Evolutionary conservation across 2,113 vertebrate species (phyloP), one percentile per base, ranked within the genome.

Genomic region (Cyanoramphus novaezelandiae): DNA sequence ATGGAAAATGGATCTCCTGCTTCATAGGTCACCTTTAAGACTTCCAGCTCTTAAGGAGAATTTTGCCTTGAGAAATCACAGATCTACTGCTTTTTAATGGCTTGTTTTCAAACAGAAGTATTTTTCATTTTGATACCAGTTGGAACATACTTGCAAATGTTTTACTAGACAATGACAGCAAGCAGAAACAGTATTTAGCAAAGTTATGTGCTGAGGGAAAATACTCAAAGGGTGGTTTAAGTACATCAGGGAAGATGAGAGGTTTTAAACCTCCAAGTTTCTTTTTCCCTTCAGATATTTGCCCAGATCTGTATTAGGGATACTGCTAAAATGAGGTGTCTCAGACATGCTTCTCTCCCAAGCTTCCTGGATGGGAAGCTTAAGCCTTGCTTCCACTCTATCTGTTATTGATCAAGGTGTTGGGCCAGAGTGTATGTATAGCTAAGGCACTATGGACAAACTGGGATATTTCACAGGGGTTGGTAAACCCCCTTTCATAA

Each of bases 11-110:
- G 21, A 19, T 33, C 19, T 89, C 39, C 37, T 49, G 25, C 65
- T 87, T 92, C 71, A 23, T 27, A 79, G 11, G 35, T 67, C 60
- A 93, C 24, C 24, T 83, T 88, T 83, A 91, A 82, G 47, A 43
- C 15, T 59, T 87, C 7, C 8, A 18, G 17, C 19, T 63, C 46
- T 87, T 53, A 55, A 75, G 70, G 13, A 67, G 16, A 71, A 60
- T 78, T 83, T 88, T 93, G 1, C 25, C 15, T 59, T 41, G 78
- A 83, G 47, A 67, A 81, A 67, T 50, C 17, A 75, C 12, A 70
- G 49, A 79, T 39, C 27, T 59, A 39, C 18, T 52, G 29, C 12
- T 55, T 86, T 86, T 78, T 68, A 86, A 31, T 71, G 17, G 17
- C 20, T 93, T 25, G 7, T 59, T 92, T 78, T 53, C 60, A 74